These are phyloP conservation scores for Andrena trimmerana DNA, from an alignment of 2,888 invertebrate genomes.

Conservation along the genomic window DNA sequence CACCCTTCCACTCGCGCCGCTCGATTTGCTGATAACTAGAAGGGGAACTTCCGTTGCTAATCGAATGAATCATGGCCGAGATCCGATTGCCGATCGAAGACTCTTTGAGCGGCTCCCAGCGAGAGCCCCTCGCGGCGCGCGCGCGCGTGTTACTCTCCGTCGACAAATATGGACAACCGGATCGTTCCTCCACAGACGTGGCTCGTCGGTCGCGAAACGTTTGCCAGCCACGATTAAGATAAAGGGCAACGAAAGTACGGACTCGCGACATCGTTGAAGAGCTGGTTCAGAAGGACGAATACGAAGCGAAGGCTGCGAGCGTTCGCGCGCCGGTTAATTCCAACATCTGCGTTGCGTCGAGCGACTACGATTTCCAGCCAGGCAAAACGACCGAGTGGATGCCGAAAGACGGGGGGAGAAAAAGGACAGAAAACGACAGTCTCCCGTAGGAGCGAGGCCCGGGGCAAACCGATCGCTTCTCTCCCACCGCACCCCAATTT, in stretches of 20 bases:
- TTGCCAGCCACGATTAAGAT: not conserved
- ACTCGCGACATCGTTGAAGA: not conserved
- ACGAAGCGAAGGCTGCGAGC: not conserved
- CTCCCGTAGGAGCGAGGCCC: conserved; percentile 73
- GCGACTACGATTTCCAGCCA: conserved; percentile 16
- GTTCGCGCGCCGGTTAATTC: too few relatives aligned
- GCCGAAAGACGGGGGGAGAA: not conserved
- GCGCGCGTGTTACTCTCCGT: not conserved
- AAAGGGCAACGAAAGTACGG: not conserved
- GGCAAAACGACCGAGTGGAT: conserved; percentile 12
- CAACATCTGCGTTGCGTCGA: too few relatives aligned
- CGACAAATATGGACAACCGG: conserved; percentile 14
- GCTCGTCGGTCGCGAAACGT: not conserved
- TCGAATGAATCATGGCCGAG: conserved; percentile 44
- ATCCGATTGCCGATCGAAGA: conserved; percentile 19
- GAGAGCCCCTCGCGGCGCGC: not conserved
- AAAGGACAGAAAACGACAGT: conserved; percentile 22
- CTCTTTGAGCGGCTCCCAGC: not conserved
- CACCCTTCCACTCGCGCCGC: conserved; percentile 8
- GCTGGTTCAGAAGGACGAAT: not conserved
- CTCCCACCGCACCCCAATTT: conserved; percentile 84
- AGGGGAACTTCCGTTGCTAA: conserved; percentile 52
- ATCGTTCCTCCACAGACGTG: conserved; percentile 1
- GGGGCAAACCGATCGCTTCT: conserved; percentile 79
- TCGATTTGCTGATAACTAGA: conserved; percentile 42